phyloP scores from a whole-genome alignment of 2,797 vertebrate genomes.

The Taenioides sp. region DNA sequence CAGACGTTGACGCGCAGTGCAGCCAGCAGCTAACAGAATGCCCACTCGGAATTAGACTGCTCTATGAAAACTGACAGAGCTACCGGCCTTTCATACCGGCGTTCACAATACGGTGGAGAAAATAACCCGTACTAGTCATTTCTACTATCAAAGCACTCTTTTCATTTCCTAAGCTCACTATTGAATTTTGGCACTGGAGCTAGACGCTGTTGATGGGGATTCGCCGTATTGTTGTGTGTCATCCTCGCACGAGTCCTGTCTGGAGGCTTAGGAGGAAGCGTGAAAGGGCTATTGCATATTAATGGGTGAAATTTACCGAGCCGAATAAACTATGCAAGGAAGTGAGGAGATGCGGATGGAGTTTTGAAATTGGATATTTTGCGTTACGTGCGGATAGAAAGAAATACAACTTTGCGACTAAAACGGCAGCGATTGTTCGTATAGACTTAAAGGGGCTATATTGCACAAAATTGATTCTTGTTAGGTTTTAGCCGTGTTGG shows the following conservation, averaged over 20 bases:
- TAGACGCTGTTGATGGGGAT: constrained; percentile 55
- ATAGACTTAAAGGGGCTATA: too few species aligned
- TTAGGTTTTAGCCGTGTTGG: too few species aligned
- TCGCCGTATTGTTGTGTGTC: constrained; percentile 55
- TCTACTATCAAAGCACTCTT: constrained; percentile 66
- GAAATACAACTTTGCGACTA: neutral
- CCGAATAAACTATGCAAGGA: constrained; percentile 25
- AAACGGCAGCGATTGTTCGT: too few species aligned
- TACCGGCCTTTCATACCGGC: constrained; percentile 56
- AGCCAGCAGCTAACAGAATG: constrained; percentile 45
- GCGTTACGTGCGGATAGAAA: neutral
- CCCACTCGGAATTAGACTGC: constrained; percentile 63
- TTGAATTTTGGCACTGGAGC: constrained; percentile 68
- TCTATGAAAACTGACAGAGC: constrained; percentile 65
- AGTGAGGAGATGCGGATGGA: neutral
- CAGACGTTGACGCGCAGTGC: constrained; percentile 62
- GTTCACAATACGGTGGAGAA: constrained; percentile 50
- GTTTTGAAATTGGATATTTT: neutral
- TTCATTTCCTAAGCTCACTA: constrained; percentile 70
- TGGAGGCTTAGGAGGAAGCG: constrained; percentile 62
- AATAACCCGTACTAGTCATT: constrained; percentile 61
- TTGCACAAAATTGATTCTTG: too few species aligned
- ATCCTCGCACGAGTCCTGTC: constrained; percentile 45
- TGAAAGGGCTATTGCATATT: constrained; percentile 69
- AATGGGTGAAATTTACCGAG: constrained; percentile 58